These are phyloP conservation scores for Siphonodentalium dalli DNA, from an alignment of 2,888 invertebrate species.

Conservation along the genomic window DNA sequence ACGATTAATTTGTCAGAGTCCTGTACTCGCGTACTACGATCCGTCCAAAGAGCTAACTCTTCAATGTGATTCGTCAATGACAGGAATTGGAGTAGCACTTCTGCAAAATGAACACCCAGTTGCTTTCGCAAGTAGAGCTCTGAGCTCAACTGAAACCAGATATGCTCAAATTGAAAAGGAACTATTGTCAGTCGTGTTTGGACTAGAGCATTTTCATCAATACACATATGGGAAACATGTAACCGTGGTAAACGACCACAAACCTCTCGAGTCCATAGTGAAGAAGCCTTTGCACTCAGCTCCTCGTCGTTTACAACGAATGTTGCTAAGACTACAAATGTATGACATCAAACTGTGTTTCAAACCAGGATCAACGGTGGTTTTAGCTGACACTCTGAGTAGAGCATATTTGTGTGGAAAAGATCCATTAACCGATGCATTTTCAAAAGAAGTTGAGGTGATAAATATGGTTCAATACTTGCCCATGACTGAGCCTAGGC, in stretches of 20 bases:
- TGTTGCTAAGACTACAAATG: constrained; percentile 45
- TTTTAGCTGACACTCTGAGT: constrained; percentile 26
- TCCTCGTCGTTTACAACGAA: constrained; percentile 41
- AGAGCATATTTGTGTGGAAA: constrained; percentile 16
- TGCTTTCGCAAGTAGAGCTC: constrained; percentile 22
- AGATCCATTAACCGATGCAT: no score
- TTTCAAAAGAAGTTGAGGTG: background rate
- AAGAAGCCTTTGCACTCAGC: constrained; percentile 39
- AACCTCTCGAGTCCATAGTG: constrained; percentile 61
- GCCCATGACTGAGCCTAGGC: constrained; percentile 10
- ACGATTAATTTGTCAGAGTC: constrained; percentile 5
- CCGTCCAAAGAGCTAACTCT: constrained; percentile 11
- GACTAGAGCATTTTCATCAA: constrained; percentile 44
- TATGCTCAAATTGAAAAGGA: constrained; percentile 32
- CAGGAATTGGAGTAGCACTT: constrained; percentile 22
- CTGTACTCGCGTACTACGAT: constrained; percentile 21
- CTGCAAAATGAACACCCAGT: constrained; percentile 18
- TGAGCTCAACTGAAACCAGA: constrained; percentile 18
- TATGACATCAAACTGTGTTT: constrained; percentile 43
- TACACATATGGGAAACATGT: constrained; percentile 54
- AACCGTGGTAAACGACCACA: constrained; percentile 59
- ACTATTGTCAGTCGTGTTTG: constrained; percentile 47
- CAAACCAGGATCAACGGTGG: constrained; percentile 25
- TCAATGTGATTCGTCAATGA: constrained; percentile 17
- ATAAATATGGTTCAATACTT: constrained; percentile 17